Evolutionary conservation across 2,797 vertebrate species (phyloP).

Genomic region (Gymnodraco acuticeps): DNA sequence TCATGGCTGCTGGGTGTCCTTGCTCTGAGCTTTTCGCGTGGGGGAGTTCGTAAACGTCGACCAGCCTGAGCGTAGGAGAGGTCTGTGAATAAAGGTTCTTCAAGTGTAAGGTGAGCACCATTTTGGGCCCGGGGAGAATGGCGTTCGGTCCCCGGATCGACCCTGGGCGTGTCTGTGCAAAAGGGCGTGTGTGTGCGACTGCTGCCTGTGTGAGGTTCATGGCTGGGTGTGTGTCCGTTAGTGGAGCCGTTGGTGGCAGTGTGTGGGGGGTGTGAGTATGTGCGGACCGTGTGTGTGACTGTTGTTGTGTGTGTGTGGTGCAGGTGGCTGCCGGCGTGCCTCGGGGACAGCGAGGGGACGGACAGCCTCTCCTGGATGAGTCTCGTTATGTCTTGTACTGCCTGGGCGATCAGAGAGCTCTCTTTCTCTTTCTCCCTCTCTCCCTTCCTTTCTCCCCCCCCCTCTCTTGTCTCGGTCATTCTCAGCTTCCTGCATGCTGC

Average conservation of each 20-base stretch:
- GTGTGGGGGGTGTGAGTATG: conserved; percentile 73
- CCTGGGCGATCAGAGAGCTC: conserved; percentile 81
- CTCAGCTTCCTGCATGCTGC: conserved; percentile 89
- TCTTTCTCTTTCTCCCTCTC: conserved; percentile 50
- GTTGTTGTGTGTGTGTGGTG: conserved; percentile 79
- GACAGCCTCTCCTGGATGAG: conserved; percentile 89
- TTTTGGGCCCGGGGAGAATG: conserved; percentile 78
- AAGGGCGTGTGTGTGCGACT: conserved; percentile 78
- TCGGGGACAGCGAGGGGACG: conserved; percentile 80
- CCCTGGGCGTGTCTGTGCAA: conserved; percentile 84
- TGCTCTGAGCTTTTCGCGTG: conserved; percentile 66
- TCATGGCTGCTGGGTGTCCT: conserved; percentile 70
- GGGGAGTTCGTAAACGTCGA: conserved; percentile 75
- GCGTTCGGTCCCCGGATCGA: conserved; percentile 65
- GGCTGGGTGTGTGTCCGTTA: conserved; percentile 76
- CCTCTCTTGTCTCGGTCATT: conserved; percentile 84
- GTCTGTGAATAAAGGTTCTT: conserved; percentile 82
- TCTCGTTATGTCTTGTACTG: conserved; percentile 87
- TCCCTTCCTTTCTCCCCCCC: conserved; percentile 54
- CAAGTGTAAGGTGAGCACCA: conserved; percentile 87
- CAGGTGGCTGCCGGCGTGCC: conserved; percentile 74
- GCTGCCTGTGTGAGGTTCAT: conserved; percentile 78
- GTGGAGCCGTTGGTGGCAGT: conserved; percentile 72
- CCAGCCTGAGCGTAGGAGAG: conserved; percentile 58
- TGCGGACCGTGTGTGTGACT: conserved; percentile 82